Evolutionary conservation across 2,113 vertebrate genomes (phyloP), one percentile per base, ranked within the genome.

Genomic region (Amblyopsis rosae): DNA sequence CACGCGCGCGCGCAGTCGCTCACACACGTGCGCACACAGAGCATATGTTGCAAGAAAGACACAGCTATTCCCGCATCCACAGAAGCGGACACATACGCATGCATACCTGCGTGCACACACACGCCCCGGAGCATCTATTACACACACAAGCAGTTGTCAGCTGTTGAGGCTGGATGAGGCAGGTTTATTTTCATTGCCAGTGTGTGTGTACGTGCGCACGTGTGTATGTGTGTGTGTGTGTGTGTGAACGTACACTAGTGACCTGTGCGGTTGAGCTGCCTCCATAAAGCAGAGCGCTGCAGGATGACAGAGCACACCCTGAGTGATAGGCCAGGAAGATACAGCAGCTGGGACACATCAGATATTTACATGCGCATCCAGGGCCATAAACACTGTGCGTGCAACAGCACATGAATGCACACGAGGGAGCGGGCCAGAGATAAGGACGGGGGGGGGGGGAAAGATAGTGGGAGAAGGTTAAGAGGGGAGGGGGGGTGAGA

Each of bases 361-460:
- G 76, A 87, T 84, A 79, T 82, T 80, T 81, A 82, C 69, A 81
- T 67, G 74, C 75, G 72, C 65, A 67, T 67, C 69, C 35, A 33
- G 69, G 17, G 12, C 32, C 61, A 65, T 80, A 73, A 79, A 82
- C 64, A 56, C 50, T 71, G 19, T 87, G 87, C 76, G 71, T 33
- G 74, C 61, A 67, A 57, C 65, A 69, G 65, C 35, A 41, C 35
- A 67, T 33, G 41, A 16, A 16, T 8, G 1, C 55, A 62, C 7
- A 54, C 55, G 26, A 69, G 47, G 48, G 54, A 33, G 32, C 62
- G 7, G 65, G 15, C 4, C 12, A 26, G 57, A 60, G 53, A 16
- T 16, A 55, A 9, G 32, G 49, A 12, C 19, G 26, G 15, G 58
- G 15, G 45, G 26, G 15, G 58, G 15, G 45, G 58, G 50, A 57